Conservation (phyloP, 1,140 invertebrate genomes). For the Diabrotica virgifera region DNA sequence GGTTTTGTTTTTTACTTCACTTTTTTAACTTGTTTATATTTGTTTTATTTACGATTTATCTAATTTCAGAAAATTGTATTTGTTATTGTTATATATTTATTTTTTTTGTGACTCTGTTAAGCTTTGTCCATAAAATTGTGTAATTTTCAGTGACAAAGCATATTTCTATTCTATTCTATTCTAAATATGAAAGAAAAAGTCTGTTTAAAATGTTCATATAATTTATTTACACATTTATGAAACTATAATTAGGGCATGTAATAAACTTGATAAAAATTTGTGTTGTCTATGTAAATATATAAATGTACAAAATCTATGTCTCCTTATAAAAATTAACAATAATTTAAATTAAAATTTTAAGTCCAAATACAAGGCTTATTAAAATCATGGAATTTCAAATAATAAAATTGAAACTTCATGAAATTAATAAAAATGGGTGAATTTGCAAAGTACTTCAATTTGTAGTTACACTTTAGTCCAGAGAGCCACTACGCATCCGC, state of each 20-base stretch:
- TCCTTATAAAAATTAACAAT: background rate
- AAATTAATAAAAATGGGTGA: background rate
- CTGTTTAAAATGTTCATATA: constrained; percentile 10
- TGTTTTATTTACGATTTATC: too few species aligned
- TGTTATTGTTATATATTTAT: too few species aligned
- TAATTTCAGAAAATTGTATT: too few species aligned
- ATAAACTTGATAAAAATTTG: constrained; percentile 15
- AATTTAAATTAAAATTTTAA: background rate
- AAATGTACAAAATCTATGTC: constrained; percentile 21
- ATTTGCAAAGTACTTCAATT: background rate
- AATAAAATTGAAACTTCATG: background rate
- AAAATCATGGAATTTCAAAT: constrained; percentile 5
- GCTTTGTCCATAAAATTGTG: too few species aligned
- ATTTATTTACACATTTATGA: constrained; percentile 23
- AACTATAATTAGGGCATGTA: constrained; percentile 21
- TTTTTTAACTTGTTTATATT: too few species aligned
- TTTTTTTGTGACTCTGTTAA: too few species aligned
- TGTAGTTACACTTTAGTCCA: background rate
- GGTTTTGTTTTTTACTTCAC: too few species aligned
- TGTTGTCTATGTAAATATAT: constrained; percentile 18
- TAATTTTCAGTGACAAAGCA: too few species aligned
- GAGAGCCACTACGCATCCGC: too few species aligned
- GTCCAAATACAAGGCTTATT: background rate
- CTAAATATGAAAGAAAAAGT: background rate
- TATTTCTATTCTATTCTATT: too few species aligned